Percentiles rank a stretch among this genome's conserved stretches.
Conservation (phyloP, 2,888 invertebrate genomes). For the Siphlonurus alternatus region DNA sequence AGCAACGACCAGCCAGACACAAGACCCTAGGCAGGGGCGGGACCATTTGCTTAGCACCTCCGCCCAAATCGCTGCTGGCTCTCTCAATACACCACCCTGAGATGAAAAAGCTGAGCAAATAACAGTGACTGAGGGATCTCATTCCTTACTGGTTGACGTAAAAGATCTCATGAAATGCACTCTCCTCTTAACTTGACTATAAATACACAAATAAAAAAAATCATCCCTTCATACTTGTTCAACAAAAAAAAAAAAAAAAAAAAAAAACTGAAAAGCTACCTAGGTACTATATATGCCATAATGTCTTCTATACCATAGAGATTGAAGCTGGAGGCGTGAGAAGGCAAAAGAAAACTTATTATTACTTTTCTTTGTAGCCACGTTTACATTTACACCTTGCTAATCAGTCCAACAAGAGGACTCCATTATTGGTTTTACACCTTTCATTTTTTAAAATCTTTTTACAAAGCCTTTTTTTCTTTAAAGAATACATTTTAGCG, state of each 20-base stretch:
- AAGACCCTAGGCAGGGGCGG: not conserved
- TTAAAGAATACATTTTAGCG: slow-evolving; percentile 6
- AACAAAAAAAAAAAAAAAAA: too few species aligned
- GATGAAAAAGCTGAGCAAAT: not conserved
- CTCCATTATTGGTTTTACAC: slow-evolving; percentile 11
- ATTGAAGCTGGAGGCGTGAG: too few species aligned
- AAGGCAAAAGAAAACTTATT: not conserved
- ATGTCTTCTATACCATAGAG: too few species aligned
- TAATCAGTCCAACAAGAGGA: slow-evolving; percentile 10
- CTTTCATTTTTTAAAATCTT: slow-evolving; percentile 3
- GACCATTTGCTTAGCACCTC: not conserved
- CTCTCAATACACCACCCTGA: not conserved
- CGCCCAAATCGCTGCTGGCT: not conserved
- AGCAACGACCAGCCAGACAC: too few species aligned
- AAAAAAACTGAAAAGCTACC: too few species aligned
- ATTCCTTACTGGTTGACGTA: too few species aligned
- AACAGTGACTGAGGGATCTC: not conserved
- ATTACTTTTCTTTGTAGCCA: not conserved
- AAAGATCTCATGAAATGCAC: too few species aligned
- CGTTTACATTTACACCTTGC: slow-evolving; percentile 9
- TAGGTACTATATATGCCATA: too few species aligned
- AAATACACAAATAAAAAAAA: too few species aligned
- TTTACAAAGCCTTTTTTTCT: not conserved
- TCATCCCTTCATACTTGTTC: not conserved
- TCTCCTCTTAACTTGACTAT: too few species aligned